Conservation (phyloP, 2,888 invertebrate species). For the Stenchaetothrips biformis region DNA sequence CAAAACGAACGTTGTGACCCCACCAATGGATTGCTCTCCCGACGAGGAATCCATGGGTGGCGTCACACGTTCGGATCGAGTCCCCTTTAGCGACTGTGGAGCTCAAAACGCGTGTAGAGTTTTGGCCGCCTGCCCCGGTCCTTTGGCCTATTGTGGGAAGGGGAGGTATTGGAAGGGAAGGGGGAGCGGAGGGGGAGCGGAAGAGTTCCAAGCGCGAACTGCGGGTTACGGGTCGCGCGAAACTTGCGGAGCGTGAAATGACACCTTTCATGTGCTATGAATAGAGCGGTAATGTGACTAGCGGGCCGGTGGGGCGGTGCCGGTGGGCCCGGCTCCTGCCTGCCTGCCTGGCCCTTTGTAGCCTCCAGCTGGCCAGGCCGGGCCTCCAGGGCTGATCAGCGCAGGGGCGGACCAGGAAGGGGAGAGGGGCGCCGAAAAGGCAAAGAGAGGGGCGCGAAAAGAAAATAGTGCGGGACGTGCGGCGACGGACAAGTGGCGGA, state of each 20-base stretch:
- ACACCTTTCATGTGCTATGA: constrained; percentile 18
- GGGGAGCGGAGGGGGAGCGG: not conserved
- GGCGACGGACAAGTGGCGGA: not conserved
- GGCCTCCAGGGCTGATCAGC: not conserved
- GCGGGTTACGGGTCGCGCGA: not conserved
- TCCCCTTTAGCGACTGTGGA: too few species aligned
- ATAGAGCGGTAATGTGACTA: constrained; percentile 24
- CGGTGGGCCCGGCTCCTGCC: too few species aligned
- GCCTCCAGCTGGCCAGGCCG: not conserved
- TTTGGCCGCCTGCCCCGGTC: too few species aligned
- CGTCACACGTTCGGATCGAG: too few species aligned
- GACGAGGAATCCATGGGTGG: too few species aligned
- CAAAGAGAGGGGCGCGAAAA: too few species aligned
- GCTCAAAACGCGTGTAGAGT: too few species aligned
- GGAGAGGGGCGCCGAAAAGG: not conserved
- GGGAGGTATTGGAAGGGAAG: not conserved
- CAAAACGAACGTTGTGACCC: too few species aligned
- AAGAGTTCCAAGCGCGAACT: too few species aligned
- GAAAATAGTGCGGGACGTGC: not conserved
- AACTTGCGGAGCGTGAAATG: not conserved
- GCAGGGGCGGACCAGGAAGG: not conserved
- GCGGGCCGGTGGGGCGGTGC: not conserved
- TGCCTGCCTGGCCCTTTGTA: not conserved
- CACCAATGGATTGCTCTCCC: too few species aligned
- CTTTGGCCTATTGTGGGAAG: not conserved